Conservation (phyloP, 2,888 invertebrate genomes). For the Caenorhabditis imperialis region DNA sequence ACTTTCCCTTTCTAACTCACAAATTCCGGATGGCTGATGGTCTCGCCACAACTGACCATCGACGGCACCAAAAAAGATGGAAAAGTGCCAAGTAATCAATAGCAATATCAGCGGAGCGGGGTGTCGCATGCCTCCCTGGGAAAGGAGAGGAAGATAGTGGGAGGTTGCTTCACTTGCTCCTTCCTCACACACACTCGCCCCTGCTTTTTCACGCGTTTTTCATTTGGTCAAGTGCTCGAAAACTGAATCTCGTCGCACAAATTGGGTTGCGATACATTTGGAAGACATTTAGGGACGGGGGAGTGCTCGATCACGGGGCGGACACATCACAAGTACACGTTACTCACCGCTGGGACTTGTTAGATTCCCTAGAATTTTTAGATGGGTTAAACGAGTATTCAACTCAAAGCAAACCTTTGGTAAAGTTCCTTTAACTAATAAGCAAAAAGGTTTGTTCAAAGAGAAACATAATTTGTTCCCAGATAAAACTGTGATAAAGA, state of each 20-base stretch:
- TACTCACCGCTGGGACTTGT: constrained; percentile 27
- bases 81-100: constrained; percentile 7
- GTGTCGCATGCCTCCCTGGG: constrained; percentile 26
- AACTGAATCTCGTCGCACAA: constrained; percentile 20
- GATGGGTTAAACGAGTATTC: no score
- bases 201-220: constrained; percentile 20
- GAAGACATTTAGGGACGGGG: not conserved
- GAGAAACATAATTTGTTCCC: no score
- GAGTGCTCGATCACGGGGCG: constrained; percentile 7
- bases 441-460: no score
- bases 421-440: no score
- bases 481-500: no score
- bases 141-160: constrained; percentile 5
- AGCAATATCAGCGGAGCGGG: constrained; percentile 4
- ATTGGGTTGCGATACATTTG: constrained; percentile 14
- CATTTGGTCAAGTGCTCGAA: constrained; percentile 36
- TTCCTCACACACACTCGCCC: constrained; percentile 7
- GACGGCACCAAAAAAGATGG: not conserved
- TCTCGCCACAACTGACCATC: constrained; percentile 26
- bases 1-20: constrained; percentile 17
- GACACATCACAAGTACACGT: constrained; percentile 15
- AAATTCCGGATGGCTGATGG: constrained; percentile 5
- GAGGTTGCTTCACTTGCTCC: not conserved
- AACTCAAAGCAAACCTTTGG: no score
- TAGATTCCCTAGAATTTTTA: constrained; percentile 37